phyloP scores from a whole-genome alignment of 1,140 invertebrate species.

The Gryllus bimaculatus region DNA sequence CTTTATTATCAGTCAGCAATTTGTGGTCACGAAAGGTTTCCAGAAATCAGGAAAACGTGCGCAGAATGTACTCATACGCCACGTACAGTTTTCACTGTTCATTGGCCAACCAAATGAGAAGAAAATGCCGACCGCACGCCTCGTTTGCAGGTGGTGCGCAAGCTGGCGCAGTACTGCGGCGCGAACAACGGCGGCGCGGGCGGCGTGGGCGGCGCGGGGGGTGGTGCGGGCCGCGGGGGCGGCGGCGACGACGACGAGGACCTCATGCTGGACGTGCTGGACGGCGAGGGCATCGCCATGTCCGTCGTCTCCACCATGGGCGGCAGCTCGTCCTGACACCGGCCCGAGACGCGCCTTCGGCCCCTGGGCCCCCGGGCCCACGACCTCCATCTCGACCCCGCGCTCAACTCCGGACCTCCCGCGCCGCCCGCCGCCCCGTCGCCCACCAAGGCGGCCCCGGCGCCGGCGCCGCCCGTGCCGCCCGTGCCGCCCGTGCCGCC shows the following conservation, averaged over 20 bases:
- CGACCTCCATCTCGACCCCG: constrained; percentile 29
- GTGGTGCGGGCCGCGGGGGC: constrained; percentile 28
- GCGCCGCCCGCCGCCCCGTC: not conserved
- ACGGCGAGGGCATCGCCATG: constrained; percentile 47
- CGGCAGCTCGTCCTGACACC: constrained; percentile 48
- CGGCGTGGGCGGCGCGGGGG: constrained; percentile 33
- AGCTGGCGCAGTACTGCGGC: constrained; percentile 21
- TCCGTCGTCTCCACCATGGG: constrained; percentile 36
- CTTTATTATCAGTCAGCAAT: too few relatives aligned
- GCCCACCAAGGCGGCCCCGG: not conserved
- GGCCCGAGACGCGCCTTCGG: not conserved
- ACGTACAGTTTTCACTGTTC: too few relatives aligned
- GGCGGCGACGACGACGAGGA: constrained; percentile 18
- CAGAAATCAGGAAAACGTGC: too few relatives aligned
- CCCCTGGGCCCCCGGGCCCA: constrained; percentile 26
- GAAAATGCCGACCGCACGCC: not conserved
- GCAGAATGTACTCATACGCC: too few relatives aligned
- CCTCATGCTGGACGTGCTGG: constrained; percentile 12
- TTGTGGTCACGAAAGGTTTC: too few relatives aligned
- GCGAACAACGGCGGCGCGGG: constrained; percentile 29
- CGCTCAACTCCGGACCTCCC: not conserved
- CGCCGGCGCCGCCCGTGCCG: not conserved
- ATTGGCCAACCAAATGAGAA: too few relatives aligned
- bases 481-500: not conserved
- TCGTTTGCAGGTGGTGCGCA: not conserved